A percentile compares a stretch with the other conserved stretches of the same genome.
Conservation (phyloP, 2,888 invertebrate genomes). For the Exocentrus adspersus region DNA sequence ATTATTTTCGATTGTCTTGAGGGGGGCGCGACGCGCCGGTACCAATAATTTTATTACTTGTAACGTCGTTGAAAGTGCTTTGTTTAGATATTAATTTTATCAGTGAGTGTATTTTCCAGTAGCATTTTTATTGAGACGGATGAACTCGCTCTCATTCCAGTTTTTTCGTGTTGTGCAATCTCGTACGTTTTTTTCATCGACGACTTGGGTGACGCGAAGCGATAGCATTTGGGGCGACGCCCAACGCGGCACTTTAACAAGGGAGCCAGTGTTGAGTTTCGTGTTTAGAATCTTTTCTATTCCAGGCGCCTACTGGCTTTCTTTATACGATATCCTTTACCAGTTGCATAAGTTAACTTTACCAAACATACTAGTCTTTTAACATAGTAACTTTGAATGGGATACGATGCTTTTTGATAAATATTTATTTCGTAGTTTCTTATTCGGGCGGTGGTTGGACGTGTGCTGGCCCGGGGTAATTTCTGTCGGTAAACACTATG, state of each 20-base stretch:
- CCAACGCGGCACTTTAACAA: no score
- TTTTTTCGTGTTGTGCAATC: slow-evolving; percentile 21
- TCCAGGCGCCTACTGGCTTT: slow-evolving; percentile 19
- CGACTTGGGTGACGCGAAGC: no score
- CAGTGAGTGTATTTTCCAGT: slow-evolving; percentile 25
- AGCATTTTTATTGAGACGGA: slow-evolving; percentile 31
- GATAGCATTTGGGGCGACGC: no score
- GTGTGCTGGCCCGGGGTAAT: background rate
- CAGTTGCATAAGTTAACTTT: slow-evolving; percentile 31
- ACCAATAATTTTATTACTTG: slow-evolving; percentile 37
- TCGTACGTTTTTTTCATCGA: slow-evolving; percentile 3
- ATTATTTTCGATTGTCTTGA: slow-evolving; percentile 14
- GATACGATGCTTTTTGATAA: slow-evolving; percentile 34
- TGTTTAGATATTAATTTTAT: slow-evolving; percentile 29
- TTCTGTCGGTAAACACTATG: slow-evolving; percentile 13
- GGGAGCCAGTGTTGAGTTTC: background rate
- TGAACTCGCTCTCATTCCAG: slow-evolving; percentile 36
- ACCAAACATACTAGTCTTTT: slow-evolving; percentile 44
- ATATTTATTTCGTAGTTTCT: slow-evolving; percentile 38
- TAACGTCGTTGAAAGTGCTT: slow-evolving; percentile 41
- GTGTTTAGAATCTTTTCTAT: slow-evolving; percentile 23
- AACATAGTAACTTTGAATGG: slow-evolving; percentile 43
- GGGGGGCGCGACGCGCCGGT: slow-evolving; percentile 30
- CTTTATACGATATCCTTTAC: slow-evolving; percentile 33
- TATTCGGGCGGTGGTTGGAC: slow-evolving; percentile 4